Evolutionary conservation across 37 sponge, comb jelly and placozoan genomes (phyloP).

Genomic region (Ianthella basta): DNA sequence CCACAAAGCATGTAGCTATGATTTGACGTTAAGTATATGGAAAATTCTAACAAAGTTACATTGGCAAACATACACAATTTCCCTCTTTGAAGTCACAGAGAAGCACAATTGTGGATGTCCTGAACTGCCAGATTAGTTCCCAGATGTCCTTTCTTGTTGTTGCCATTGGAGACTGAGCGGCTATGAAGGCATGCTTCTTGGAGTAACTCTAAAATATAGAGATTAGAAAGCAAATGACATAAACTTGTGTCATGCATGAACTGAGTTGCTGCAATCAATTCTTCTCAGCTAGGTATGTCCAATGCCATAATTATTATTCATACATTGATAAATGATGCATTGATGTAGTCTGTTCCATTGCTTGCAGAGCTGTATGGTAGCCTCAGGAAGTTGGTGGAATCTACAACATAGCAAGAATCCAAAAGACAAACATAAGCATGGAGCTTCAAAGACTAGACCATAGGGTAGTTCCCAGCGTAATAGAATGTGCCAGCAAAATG

Average conservation of each 20-base stretch:
- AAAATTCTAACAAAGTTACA: too few relatives aligned
- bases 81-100: not conserved
- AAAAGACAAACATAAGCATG: too few relatives aligned
- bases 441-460: too few relatives aligned
- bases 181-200: not conserved
- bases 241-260: too few relatives aligned
- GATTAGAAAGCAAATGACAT: too few relatives aligned
- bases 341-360: constrained; percentile 15
- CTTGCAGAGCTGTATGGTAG: not conserved
- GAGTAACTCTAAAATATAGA: constrained; percentile 10
- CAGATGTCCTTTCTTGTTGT: not conserved
- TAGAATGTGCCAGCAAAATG: too few relatives aligned
- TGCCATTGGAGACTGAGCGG: constrained; percentile 6
- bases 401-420: too few relatives aligned
- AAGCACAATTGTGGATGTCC: not conserved
- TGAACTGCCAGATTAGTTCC: constrained; percentile 23
- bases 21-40: too few relatives aligned
- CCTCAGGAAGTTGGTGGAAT: not conserved
- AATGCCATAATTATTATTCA: not conserved
- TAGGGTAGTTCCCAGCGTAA: too few relatives aligned
- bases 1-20: too few relatives aligned
- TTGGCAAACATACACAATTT: not conserved
- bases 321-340: constrained; percentile 16
- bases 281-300: too few relatives aligned
- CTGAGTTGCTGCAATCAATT: too few relatives aligned